phyloP scores from a whole-genome alignment of 2,888 invertebrate species.

The Eupithecia tripunctaria region DNA sequence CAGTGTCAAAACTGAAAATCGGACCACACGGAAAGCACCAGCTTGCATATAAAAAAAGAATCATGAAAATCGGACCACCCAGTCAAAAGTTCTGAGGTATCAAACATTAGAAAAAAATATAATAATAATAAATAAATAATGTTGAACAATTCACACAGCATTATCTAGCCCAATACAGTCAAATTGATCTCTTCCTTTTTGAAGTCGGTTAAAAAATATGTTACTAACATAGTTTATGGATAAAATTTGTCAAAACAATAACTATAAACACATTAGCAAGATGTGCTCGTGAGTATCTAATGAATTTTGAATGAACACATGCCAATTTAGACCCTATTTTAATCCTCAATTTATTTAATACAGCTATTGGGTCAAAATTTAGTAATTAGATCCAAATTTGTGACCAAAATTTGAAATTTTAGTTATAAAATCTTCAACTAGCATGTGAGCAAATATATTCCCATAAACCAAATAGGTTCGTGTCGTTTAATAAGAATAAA shows the following conservation, averaged over 20 bases:
- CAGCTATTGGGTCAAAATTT: background rate
- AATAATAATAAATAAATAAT: too few species aligned
- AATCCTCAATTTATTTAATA: background rate
- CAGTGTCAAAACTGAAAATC: too few species aligned
- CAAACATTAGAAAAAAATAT: too few species aligned
- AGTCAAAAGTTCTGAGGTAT: too few species aligned
- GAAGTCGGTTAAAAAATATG: too few species aligned
- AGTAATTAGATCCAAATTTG: too few species aligned
- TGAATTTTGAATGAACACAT: constrained; percentile 52
- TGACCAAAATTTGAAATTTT: background rate
- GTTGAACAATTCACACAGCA: too few species aligned
- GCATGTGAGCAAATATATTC: background rate
- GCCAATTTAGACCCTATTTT: constrained; percentile 40
- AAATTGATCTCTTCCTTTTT: too few species aligned
- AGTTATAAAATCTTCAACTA: background rate
- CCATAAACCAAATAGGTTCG: background rate
- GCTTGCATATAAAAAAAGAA: too few species aligned
- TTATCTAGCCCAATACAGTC: too few species aligned
- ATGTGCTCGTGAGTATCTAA: constrained; percentile 66
- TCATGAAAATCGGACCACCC: too few species aligned
- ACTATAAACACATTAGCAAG: constrained; percentile 56
- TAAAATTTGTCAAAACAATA: constrained; percentile 43
- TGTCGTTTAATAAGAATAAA: background rate
- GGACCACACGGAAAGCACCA: too few species aligned
- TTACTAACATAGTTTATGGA: constrained; percentile 38